Conservation (phyloP, 2,113 vertebrate species). For the Rhea americana region DNA sequence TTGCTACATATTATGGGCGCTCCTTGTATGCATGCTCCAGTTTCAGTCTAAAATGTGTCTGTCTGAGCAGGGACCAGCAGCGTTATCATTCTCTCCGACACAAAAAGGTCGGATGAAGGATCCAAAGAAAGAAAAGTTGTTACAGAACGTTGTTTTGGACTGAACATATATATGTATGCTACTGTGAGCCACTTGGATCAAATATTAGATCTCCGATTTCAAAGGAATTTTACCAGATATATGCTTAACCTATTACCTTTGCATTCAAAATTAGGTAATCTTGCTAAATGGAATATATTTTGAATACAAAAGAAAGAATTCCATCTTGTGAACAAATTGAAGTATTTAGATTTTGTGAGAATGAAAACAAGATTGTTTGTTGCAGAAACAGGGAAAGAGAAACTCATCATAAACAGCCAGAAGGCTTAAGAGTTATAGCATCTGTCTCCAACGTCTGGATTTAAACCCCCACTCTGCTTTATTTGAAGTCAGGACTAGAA, state of each 20-base stretch:
- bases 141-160: not conserved
- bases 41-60: not conserved
- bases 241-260: not conserved
- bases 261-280: not conserved
- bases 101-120: not conserved
- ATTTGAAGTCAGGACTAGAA: not conserved
- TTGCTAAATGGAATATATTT: not conserved
- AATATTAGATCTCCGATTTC: not conserved
- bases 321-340: accelerated
- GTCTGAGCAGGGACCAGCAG: not conserved
- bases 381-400: not conserved
- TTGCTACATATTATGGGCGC: not conserved
- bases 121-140: not conserved
- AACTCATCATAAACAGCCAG: not conserved
- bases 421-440: not conserved
- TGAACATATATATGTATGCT: not conserved
- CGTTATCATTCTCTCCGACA: not conserved
- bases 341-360: not conserved
- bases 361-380: accelerated
- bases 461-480: not conserved
- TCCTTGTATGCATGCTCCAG: not conserved
- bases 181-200: not conserved
- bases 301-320: not conserved
- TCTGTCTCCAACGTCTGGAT: accelerated
- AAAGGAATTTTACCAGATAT: not conserved